Evolutionary conservation across 2,797 vertebrate species (phyloP), one percentile per base, ranked within the genome.

Genomic region (Potorous gilbertii): DNA sequence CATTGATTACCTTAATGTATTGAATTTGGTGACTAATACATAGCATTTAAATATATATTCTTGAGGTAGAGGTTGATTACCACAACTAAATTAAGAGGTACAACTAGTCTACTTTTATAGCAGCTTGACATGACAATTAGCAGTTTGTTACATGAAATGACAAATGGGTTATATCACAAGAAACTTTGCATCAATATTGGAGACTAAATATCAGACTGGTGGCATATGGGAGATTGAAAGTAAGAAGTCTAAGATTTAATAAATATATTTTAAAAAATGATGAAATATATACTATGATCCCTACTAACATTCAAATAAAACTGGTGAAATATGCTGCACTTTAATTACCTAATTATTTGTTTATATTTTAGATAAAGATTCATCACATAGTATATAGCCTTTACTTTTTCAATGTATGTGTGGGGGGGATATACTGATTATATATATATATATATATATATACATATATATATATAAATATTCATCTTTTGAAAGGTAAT

Each of bases 21-120:
- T 46, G 1, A 4, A 0, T 54, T 2, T 28, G 24, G 28, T 87
- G 34, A 34, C n/a, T 21, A 40, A 74, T 74, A 24, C 16, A 40
- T 40, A 40, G 66, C 14, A 74, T 74, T 74, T 74, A 40, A 74
- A 74, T 40, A 40, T n/a, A 66, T 55, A 62, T 90, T 55, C 40
- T 18, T 74, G 40, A 74, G n/a, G 31, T 3, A 5, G 1, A 56
- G 0, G 31, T 8, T 54, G 5, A 21, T 57, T 46, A 0, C 14
- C 57, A 21, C 66, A 27, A 31, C 34, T 12, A 27, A 74, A 50
- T 34, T 10, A 0, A 1, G 0, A 12, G 91, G 56, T 95, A 56
- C 90, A 66, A 1, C 54, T 93, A 56, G 34, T 54, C 4, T 34
- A 34, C 94, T 97, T 81, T 66, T 21, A 94, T 94, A 94, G 46